Evolutionary conservation across 2,113 vertebrate species (phyloP), one percentile per base, ranked within the genome.

Genomic region (Dromas ardeola): DNA sequence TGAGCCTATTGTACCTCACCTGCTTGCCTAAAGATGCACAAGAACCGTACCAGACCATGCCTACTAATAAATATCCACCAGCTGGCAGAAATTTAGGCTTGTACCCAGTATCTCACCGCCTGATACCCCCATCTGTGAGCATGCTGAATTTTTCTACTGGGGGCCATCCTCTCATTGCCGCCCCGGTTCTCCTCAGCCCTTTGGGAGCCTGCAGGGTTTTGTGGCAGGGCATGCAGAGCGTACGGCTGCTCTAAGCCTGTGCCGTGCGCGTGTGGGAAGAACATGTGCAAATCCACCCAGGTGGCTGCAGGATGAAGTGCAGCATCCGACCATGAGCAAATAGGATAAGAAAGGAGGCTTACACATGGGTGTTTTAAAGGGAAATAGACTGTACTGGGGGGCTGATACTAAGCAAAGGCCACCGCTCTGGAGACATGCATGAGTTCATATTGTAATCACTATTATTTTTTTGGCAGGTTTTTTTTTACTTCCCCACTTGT

Each of bases 1-100:
- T 3, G 3, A 19, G 45, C 12, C 40, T 80, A 3, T 5, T 36
- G 20, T 20, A 13, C 10, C 27, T 38, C 29, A 67, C n/a, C 76
- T 27, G 15, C 50, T 22, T n/a, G n/a, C 29, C 29, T n/a, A 17
- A 53, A 27, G 56, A 29, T 7, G 9, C 32, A 30, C 0, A 0
- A 84, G 23, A 84, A 25, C 62, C 38, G 3, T 12, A 34, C 8
- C 53, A 56, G 23, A 47, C 7, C 4, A 0, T 25, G 5, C 3
- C 22, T 7, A 40, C 32, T 56, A 38, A 72, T 79, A 87, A 82
- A 0, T 3, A 13, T 8, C 47, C 49, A 47, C 32, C 32, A 84
- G 8, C 32, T 62, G 55, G 27, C n/a, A 67, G 67, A 56, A 77
- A 32, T 42, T 66, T 6, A 73, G 36, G 13, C 42, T 59, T 38